Conservation (phyloP, 2,113 vertebrate species). For the Mystacornis crossleyi region DNA sequence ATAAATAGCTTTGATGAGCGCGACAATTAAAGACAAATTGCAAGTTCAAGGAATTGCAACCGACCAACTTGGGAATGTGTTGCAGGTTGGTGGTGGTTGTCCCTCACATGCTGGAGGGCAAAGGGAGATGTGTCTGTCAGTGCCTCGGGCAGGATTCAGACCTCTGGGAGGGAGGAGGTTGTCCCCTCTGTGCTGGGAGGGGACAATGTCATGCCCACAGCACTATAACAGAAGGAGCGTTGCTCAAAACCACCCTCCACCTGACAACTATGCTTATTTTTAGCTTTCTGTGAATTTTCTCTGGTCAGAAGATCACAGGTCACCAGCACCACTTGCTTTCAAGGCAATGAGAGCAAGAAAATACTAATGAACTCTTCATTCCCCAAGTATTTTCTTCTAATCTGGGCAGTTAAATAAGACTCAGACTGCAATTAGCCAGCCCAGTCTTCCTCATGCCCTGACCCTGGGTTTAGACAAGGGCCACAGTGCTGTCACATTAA, state of each 20-base stretch:
- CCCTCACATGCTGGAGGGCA: neutral
- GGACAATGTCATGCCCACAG: neutral
- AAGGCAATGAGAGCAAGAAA: accelerated
- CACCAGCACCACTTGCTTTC: neutral
- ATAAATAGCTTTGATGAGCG: neutral
- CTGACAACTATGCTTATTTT: neutral
- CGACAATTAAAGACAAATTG: neutral
- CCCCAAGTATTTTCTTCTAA: neutral
- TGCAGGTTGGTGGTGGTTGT: neutral
- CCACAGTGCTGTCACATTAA: neutral
- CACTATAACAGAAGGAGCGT: accelerated
- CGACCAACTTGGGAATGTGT: neutral
- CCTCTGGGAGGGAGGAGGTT: accelerated
- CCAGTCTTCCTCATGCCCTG: neutral
- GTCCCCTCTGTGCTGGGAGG: neutral
- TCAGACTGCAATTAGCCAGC: neutral
- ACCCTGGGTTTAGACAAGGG: neutral
- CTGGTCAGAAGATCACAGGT: neutral
- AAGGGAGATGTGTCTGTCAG: neutral
- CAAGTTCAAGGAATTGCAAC: neutral
- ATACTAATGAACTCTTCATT: neutral
- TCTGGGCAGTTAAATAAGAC: neutral
- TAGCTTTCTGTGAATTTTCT: neutral
- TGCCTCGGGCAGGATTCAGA: neutral
- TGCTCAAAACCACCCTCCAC: neutral